These are phyloP conservation scores for Tolypeutes matacus DNA, from an alignment of 2,797 vertebrate species.

Conservation along the genomic window DNA sequence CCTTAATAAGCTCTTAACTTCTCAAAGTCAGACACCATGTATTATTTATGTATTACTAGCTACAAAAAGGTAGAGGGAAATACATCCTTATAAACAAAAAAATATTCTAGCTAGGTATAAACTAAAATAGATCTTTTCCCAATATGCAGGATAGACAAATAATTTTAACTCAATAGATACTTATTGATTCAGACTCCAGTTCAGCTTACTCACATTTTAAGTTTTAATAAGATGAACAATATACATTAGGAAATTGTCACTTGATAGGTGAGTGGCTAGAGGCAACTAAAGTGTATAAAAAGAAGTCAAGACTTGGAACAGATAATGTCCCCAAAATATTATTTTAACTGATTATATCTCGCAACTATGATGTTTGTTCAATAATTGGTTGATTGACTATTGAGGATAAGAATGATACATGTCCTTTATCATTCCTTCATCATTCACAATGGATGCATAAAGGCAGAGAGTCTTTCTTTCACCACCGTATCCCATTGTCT, in stretches of 20 bases:
- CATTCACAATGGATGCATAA: background rate
- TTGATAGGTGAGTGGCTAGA: background rate
- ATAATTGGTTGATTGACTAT: background rate
- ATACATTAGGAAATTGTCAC: background rate
- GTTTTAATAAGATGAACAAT: background rate
- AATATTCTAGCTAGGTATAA: background rate
- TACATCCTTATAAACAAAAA: background rate
- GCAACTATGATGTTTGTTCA: background rate
- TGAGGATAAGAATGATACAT: background rate
- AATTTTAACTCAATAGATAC: background rate
- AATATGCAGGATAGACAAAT: background rate
- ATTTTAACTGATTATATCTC: background rate
- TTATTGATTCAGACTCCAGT: background rate
- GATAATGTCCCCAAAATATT: constrained; percentile 1
- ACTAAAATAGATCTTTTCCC: background rate
- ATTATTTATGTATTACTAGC: background rate
- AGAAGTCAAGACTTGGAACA: background rate
- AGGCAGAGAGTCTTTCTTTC: background rate
- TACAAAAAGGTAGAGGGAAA: background rate
- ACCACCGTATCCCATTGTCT: background rate
- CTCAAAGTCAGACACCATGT: background rate
- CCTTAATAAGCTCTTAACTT: background rate
- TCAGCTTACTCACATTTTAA: background rate
- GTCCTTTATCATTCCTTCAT: background rate
- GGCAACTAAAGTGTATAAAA: background rate